Conservation (phyloP, 2,888 invertebrate genomes). For the Trissoscelio sp. region DNA sequence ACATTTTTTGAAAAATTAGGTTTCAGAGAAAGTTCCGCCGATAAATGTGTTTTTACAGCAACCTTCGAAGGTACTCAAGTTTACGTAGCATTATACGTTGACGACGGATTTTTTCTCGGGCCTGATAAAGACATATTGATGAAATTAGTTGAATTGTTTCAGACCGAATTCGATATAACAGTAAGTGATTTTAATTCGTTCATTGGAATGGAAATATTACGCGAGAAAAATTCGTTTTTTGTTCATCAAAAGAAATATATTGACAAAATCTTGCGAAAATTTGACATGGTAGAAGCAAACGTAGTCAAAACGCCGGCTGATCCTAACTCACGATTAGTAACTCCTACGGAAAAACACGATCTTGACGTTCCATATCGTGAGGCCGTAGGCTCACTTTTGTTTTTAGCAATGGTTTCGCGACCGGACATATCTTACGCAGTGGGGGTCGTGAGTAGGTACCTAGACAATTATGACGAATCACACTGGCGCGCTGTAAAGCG, state of each 20-base stretch:
- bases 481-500: slow-evolving; percentile 55
- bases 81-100: slow-evolving; percentile 53
- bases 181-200: slow-evolving; percentile 23
- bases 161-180: slow-evolving; percentile 32
- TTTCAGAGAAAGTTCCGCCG: slow-evolving; percentile 41
- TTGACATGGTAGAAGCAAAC: slow-evolving; percentile 57
- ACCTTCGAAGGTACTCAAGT: background rate
- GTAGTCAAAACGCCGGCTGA: slow-evolving; percentile 42
- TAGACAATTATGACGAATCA: slow-evolving; percentile 41
- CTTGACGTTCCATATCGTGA: slow-evolving; percentile 33
- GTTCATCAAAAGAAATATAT: slow-evolving; percentile 44
- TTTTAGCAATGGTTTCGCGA: slow-evolving; percentile 34
- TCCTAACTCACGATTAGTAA: slow-evolving; percentile 5
- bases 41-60: slow-evolving; percentile 48
- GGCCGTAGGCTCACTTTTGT: slow-evolving; percentile 40
- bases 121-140: background rate
- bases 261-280: slow-evolving; percentile 54
- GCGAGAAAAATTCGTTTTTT: slow-evolving; percentile 3
- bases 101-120: slow-evolving; percentile 46
- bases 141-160: background rate
- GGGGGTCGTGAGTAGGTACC: slow-evolving; percentile 44
- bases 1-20: slow-evolving; percentile 8
- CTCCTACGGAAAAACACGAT: background rate
- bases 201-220: slow-evolving; percentile 43
- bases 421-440: slow-evolving; percentile 49